Conservation (phyloP, 2,113 vertebrate genomes). For the Solenodon paradoxus region DNA sequence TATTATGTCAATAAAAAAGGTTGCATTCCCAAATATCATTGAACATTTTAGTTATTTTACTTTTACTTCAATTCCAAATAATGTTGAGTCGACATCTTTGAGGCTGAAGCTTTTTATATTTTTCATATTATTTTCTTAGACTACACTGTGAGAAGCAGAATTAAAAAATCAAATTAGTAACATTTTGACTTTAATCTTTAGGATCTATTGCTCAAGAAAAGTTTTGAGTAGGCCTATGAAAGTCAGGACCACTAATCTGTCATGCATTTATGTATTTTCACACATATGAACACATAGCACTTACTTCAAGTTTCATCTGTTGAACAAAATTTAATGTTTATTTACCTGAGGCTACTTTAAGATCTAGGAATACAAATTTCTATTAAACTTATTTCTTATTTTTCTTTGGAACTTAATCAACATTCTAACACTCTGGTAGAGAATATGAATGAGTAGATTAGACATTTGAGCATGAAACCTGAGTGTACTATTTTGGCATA, state of each 20-base stretch:
- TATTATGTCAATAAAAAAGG: no score
- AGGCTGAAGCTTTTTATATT: not conserved
- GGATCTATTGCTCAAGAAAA: not conserved
- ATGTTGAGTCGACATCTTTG: not conserved
- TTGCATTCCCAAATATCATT: not conserved
- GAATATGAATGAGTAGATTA: not conserved
- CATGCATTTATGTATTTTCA: not conserved
- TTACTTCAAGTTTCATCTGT: not conserved
- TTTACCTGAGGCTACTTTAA: not conserved
- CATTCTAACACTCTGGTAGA: not conserved
- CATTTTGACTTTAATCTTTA: slow-evolving; percentile 19
- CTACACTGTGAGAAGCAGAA: not conserved
- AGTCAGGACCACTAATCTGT: not conserved
- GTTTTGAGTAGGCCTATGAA: not conserved
- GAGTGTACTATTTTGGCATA: not conserved
- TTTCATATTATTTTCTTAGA: not conserved
- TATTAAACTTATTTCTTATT: not conserved
- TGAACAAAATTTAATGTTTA: slow-evolving; percentile 3
- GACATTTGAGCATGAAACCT: not conserved
- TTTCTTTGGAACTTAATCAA: not conserved
- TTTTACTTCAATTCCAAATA: not conserved
- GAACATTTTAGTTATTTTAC: not conserved
- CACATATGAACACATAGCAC: not conserved
- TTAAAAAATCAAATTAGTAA: not conserved
- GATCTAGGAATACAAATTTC: not conserved